Base-by-base conservation (phyloP, 1,140 invertebrate genomes). In the Grapholita molesta region DNA sequence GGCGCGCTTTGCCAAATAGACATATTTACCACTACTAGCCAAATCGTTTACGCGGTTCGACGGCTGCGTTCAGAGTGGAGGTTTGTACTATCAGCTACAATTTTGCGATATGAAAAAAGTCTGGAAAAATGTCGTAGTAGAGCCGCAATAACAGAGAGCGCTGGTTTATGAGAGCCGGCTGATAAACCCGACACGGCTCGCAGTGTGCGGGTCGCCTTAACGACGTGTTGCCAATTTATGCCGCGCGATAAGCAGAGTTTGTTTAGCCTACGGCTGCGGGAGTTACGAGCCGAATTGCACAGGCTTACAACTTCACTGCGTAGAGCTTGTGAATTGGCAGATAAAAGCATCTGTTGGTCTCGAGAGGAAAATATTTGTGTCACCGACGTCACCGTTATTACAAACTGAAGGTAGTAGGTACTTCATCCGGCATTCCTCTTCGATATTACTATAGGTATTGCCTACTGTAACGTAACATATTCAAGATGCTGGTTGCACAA, bases 161-260 rank as follows among this genome's bases (percentile, higher is more conserved):
- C 73, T 80, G 85, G 81, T 91, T 89, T 89, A 90, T 83, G 86
- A 88, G 88, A 88, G 83, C 72, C 68, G 64, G 77, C 85, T 85
- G 86, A 88, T 91, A 89, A 90, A 88, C 75, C 80, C 72, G 71
- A 73, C 76, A 75, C 73, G 78, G 78, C 76, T 77, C 79, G 77
- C 76, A 78, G 78, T 80, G 79, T 78, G 83, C 79, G 83, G 82
- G 77, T 77, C 83, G 85, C 85, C 86, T 91, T 91, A 83, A 90
- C 89, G 88, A 90, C 80, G 85, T 87, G 89, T 89, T 84, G 89
- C 86, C 88, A 91, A 91, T 90, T 91, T 91, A 90, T 91, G 83
- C 82, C 73, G 73, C 71, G 79, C 83, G 89, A 91, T 91, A 91
- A 91, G 89, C 87, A 79, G 80, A 87, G 82, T 89, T 88, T 89